A percentile compares a stretch with the other conserved stretches of the same genome.
Conservation (phyloP, 2,888 invertebrate species). For the Drosophila borealis region DNA sequence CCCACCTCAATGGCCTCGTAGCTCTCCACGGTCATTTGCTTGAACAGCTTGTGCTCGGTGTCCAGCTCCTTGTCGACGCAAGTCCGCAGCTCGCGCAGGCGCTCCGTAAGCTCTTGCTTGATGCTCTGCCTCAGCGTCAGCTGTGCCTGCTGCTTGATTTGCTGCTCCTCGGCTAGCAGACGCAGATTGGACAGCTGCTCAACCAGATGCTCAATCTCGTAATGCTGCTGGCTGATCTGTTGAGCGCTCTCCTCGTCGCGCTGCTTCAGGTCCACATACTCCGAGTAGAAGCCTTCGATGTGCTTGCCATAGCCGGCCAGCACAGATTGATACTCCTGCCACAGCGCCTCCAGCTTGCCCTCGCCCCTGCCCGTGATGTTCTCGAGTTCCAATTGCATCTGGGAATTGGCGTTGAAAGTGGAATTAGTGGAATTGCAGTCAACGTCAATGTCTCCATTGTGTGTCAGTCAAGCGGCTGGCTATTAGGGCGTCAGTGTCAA, state of each 20-base stretch:
- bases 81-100: constrained; percentile 86
- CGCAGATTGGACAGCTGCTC: constrained; percentile 84
- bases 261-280: constrained; percentile 85
- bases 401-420: constrained; percentile 10
- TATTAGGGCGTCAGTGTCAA: constrained; percentile 34
- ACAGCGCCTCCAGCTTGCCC: constrained; percentile 85
- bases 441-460: constrained; percentile 38
- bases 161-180: constrained; percentile 85
- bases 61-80: constrained; percentile 86
- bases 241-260: constrained; percentile 84
- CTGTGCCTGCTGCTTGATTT: constrained; percentile 85
- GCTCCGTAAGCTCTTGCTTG: constrained; percentile 85
- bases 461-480: constrained; percentile 54
- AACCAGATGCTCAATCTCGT: constrained; percentile 81
- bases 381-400: constrained; percentile 84
- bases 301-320: constrained; percentile 83
- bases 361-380: constrained; percentile 85
- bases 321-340: constrained; percentile 84
- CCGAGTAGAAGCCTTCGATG: constrained; percentile 85
- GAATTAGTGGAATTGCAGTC: constrained; percentile 7
- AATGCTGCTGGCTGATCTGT: constrained; percentile 82
- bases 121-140: constrained; percentile 85
- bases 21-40: constrained; percentile 87
- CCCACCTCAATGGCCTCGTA: constrained; percentile 84
- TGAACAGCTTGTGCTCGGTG: constrained; percentile 86